Evolutionary conservation across 2,113 vertebrate genomes (phyloP), one percentile per base, ranked within the genome.

Genomic region (Natator depressus): DNA sequence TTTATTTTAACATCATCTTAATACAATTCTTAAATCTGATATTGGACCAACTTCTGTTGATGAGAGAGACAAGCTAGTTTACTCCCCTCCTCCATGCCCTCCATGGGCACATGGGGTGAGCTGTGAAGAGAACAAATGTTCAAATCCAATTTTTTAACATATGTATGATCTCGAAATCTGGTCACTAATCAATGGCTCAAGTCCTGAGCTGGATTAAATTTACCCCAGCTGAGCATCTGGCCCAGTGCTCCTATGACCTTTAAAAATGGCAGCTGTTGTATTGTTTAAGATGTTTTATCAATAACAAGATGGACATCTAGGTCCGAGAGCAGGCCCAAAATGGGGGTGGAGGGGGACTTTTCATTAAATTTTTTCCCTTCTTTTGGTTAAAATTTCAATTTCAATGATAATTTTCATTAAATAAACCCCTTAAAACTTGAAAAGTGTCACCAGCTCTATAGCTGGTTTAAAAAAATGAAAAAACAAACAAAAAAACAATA

Each of bases 231-330:
- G 91, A 82, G 76, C 89, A 96, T 50, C 82, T 95, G 95, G 90
- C 95, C 91, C 69, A n/a, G 82, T 72, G 88, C 94, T 88, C 87
- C 87, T 93, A 6, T 76, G 86, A 59, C 69, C 42, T 94, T 94
- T 90, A 55, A 35, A 95, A 88, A 85, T 91, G 82, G 42, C 93
- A 97, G 91, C 91, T 89, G 95, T 82, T 85, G 94, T 87, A 87
- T 94, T 97, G 89, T 93, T 97, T 97, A 93, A 82, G 88, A 25
- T 93, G 69, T 84, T 93, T 96, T 95, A 92, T 95, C 93, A 96
- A 86, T 87, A 82, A 8, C 90, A 94, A 90, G 93, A 91, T 69
- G 86, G 88, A 75, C 92, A 91, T 84, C 82, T 80, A 91, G 88
- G 87, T 90, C 69, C 8, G 8, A 4, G 57, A 82, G 88, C 72